Evolutionary conservation across 2,888 invertebrate species (phyloP).

Genomic region (Agonopterix arenella): DNA sequence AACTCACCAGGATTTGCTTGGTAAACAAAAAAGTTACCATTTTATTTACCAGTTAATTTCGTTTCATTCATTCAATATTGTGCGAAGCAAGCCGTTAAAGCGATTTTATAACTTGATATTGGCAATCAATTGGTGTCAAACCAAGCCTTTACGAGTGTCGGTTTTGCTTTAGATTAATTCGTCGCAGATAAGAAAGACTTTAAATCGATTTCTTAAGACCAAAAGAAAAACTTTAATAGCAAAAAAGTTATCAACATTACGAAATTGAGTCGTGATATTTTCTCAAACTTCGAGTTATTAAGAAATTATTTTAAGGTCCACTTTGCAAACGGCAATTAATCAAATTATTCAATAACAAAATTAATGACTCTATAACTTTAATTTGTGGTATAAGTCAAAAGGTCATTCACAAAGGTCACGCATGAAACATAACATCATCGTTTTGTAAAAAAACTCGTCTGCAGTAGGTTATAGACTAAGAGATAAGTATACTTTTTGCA

Average conservation of each 20-base stretch:
- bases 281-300: not conserved
- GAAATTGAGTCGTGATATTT: not conserved
- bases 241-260: constrained; percentile 4
- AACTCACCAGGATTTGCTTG: too few species aligned
- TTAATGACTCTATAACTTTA: constrained; percentile 22
- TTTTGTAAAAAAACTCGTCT: constrained; percentile 12
- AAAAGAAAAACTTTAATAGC: constrained; percentile 22
- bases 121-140: constrained; percentile 47
- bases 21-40: too few species aligned
- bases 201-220: constrained; percentile 31
- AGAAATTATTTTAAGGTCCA: not conserved
- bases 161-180: constrained; percentile 44
- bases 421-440: constrained; percentile 19
- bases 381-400: constrained; percentile 20
- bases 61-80: constrained; percentile 3
- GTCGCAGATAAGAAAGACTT: constrained; percentile 32
- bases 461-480: constrained; percentile 8
- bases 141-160: constrained; percentile 28
- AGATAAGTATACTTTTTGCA: too few species aligned
- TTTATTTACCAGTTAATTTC: too few species aligned
- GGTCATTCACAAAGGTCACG: constrained; percentile 25
- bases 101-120: constrained; percentile 38
- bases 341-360: not conserved
- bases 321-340: not conserved
- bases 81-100: constrained; percentile 26